phyloP scores from a whole-genome alignment of 2,797 vertebrate genomes.

The Pseudochromis fuscus region DNA sequence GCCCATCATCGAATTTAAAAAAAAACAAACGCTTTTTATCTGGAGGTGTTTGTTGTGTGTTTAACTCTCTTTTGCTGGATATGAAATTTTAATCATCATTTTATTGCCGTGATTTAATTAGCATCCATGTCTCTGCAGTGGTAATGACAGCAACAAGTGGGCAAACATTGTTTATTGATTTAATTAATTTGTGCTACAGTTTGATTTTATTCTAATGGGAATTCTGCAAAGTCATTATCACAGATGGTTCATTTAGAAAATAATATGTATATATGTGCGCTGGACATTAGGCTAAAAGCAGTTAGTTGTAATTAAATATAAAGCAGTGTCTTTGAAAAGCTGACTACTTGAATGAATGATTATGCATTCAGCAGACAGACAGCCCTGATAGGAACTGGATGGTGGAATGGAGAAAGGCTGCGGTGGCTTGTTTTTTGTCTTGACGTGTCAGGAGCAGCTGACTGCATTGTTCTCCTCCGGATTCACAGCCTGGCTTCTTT shows the following conservation, averaged over 20 bases:
- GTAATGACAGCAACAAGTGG: slow-evolving; percentile 58
- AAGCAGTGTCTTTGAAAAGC: background rate
- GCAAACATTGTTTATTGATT: slow-evolving; percentile 66
- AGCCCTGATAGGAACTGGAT: slow-evolving; percentile 56
- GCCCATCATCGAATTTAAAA: background rate
- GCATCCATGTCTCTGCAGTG: slow-evolving; percentile 3
- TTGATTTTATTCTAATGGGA: slow-evolving; percentile 48
- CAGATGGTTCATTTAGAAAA: slow-evolving; percentile 7
- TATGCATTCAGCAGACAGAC: slow-evolving; percentile 59
- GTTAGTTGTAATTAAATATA: slow-evolving; percentile 30
- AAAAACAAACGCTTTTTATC: background rate
- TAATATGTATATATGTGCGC: background rate
- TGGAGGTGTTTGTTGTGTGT: slow-evolving; percentile 30
- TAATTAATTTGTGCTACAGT: slow-evolving; percentile 55
- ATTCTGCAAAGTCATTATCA: slow-evolving; percentile 24
- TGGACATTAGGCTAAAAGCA: slow-evolving; percentile 8
- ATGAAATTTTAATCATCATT: slow-evolving; percentile 8
- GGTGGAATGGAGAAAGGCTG: slow-evolving; percentile 51
- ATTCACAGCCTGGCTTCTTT: slow-evolving; percentile 73
- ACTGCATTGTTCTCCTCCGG: slow-evolving; percentile 81
- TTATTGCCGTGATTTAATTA: slow-evolving; percentile 25
- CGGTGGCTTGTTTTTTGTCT: slow-evolving; percentile 77
- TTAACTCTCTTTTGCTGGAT: slow-evolving; percentile 11
- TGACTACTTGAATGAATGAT: slow-evolving; percentile 35
- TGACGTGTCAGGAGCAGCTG: slow-evolving; percentile 83